Evolutionary conservation across 2,113 vertebrate genomes (phyloP), one percentile per base, ranked within the genome.

Genomic region (Petrocephalus zakoni): DNA sequence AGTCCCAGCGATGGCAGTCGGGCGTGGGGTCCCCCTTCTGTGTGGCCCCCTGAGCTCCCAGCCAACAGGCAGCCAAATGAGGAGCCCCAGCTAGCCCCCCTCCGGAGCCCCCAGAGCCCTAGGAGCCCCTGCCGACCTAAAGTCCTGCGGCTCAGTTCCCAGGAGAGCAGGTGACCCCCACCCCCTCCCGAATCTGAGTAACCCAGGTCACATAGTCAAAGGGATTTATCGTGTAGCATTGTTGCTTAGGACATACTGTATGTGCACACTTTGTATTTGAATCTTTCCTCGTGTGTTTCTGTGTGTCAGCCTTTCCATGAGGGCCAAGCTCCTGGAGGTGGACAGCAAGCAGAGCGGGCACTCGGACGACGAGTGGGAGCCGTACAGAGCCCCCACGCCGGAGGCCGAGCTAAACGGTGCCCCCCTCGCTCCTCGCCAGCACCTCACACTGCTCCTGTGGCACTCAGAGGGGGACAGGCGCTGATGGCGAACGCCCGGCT

Each of bases 251-350:
- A 47, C 42, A 42, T 42, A 42, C n/a, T 37, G 78, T 3, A 37
- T 49, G 22, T 3, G n/a, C 10, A 0, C 10, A 25, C 47, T 15
- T 52, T 58, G 9, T 5, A 8, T 89, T 10, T 72, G 58, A 22
- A 13, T n/a, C 46, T 22, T 61, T 13, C 68, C 0, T 42, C 55
- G 6, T 87, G 2, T 83, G 0, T 25, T 13, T 86, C 10, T 89
- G 85, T 61, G 4, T 90, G 87, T 29, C 87, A 92, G 91, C 89
- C 88, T 94, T 25, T 92, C 93, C 0, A 93, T 95, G 95, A 96
- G 97, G 92, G 96, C 96, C 87, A 94, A 96, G 87, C 96, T 97
- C 6, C 95, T 96, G 93, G 95, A 94, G 0, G 94, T 96, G n/a
- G 95, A 96, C 94, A 95, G 94, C 91, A 94, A 91, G 2, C 93